A percentile compares a stretch with the other conserved stretches of the same genome.
phyloP scores from a whole-genome alignment of 2,113 vertebrate species.

The Oryzias celebensis region DNA sequence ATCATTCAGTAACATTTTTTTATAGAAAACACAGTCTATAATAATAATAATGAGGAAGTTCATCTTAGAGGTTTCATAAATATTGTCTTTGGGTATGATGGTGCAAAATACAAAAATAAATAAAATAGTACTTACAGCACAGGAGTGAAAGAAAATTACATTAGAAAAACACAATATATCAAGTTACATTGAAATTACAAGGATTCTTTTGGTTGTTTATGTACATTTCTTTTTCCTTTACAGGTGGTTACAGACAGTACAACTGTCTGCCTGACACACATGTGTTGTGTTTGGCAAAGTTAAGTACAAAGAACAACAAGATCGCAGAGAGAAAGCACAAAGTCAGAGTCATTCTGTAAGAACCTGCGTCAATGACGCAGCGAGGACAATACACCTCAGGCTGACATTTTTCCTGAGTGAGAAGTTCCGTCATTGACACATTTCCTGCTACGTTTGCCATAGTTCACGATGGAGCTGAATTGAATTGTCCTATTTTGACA shows the following conservation, averaged over 20 bases:
- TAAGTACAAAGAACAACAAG: conserved; percentile 39
- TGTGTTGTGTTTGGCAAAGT: conserved; percentile 11
- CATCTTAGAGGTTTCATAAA: no score
- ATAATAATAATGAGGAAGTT: no score
- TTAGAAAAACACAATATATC: no score
- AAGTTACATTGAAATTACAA: background rate
- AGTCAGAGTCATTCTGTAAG: conserved; percentile 25
- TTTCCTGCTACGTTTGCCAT: conserved; percentile 57
- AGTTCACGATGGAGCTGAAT: conserved; percentile 4
- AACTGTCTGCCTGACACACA: background rate
- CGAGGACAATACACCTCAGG: conserved; percentile 57
- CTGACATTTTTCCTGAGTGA: conserved; percentile 51
- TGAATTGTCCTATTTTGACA: background rate
- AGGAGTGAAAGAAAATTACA: no score
- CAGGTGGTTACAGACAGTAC: conserved; percentile 2
- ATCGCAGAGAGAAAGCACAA: conserved; percentile 23
- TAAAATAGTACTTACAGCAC: no score
- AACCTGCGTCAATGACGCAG: conserved; percentile 23
- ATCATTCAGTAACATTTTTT: background rate
- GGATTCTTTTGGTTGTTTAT: background rate
- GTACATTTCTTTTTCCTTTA: background rate
- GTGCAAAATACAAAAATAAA: no score
- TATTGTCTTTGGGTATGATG: no score
- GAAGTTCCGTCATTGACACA: conserved; percentile 51
- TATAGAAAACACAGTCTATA: background rate